Percentiles rank a stretch among this genome's conserved stretches.
Conservation (phyloP, 2,113 vertebrate genomes). For the Eurystomus gularis region DNA sequence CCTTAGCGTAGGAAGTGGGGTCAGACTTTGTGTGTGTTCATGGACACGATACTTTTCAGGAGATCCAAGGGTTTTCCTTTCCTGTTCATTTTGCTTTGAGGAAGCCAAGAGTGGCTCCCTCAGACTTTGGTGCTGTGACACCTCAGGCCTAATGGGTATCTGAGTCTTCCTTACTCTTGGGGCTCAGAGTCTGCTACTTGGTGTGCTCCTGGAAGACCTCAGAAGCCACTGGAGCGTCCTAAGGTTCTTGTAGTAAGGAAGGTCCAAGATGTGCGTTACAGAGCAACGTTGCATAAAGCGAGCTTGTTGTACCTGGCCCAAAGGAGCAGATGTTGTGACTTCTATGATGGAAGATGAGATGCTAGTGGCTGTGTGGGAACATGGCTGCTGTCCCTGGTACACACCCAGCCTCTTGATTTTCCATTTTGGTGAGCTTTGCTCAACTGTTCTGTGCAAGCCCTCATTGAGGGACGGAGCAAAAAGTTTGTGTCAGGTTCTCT, state of each 20-base stretch:
- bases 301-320: neutral
- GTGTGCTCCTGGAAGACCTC: neutral
- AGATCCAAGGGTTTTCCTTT: neutral
- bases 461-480: neutral
- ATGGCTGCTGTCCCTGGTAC: neutral
- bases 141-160: neutral
- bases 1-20: neutral
- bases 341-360: neutral
- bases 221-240: neutral
- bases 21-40: neutral
- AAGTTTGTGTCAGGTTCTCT: neutral
- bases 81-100: neutral
- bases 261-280: neutral
- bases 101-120: neutral
- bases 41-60: neutral
- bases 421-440: neutral
- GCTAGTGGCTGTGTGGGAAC: neutral
- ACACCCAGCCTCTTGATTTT: neutral
- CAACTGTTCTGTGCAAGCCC: neutral
- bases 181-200: neutral
- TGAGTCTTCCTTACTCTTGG: neutral
- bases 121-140: neutral
- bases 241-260: neutral
- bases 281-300: accelerated
- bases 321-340: neutral